A percentile compares a stretch with the other conserved stretches of the same genome.
Conservation (phyloP, 2,797 vertebrate species). For the Nyctalus aviator region DNA sequence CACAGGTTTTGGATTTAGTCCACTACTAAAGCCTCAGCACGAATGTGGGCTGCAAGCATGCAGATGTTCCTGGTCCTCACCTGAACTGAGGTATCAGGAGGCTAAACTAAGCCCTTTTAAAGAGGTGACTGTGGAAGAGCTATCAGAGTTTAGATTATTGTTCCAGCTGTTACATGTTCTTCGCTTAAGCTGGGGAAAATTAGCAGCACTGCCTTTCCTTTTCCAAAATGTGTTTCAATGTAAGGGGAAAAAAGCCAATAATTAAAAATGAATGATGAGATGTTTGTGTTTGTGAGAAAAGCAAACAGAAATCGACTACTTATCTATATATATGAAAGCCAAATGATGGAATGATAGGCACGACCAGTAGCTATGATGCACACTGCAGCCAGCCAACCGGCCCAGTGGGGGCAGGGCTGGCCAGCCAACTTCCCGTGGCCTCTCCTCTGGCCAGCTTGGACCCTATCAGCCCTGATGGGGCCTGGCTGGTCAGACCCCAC, state of each 20-base stretch:
- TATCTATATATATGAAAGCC: no score
- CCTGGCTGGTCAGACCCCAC: no score
- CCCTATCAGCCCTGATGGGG: no score
- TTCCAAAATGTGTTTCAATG: slow-evolving; percentile 15
- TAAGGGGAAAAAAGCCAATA: background rate
- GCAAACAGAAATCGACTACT: background rate
- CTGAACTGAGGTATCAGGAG: no score
- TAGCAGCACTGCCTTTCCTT: background rate
- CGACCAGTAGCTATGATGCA: rapidly evolving
- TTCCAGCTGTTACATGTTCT: background rate
- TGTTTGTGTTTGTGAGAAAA: slow-evolving; percentile 12
- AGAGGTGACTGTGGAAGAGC: background rate
- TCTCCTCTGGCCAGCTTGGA: no score
- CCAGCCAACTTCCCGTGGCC: no score
- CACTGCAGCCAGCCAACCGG: no score
- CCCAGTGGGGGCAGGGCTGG: no score
- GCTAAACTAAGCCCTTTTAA: background rate
- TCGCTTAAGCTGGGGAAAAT: background rate
- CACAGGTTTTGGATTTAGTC: background rate
- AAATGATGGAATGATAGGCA: rapidly evolving
- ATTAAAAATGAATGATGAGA: slow-evolving; percentile 47
- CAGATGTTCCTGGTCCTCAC: rapidly evolving
- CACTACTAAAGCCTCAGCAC: background rate
- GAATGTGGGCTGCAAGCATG: background rate
- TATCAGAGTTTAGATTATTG: background rate